Percentiles rank a stretch among this genome's conserved stretches.
phyloP scores from a whole-genome alignment of 2,888 invertebrate species.

The Clistopyga incitator region DNA sequence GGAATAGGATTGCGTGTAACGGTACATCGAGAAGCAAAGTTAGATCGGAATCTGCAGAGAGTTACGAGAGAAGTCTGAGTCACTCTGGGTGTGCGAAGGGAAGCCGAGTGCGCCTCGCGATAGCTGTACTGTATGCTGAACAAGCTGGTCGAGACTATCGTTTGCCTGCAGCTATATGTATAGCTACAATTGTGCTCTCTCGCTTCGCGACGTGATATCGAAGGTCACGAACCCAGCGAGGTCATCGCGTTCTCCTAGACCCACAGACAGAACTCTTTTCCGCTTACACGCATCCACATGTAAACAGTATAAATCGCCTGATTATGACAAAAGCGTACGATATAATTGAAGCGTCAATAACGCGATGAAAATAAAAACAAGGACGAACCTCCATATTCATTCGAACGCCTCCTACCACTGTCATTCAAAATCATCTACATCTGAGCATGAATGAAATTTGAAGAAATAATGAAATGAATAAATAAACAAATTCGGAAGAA shows the following conservation, averaged over 20 bases:
- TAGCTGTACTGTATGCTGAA: conserved; percentile 37
- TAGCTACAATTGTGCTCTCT: neutral
- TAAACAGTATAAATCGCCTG: neutral
- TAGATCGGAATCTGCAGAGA: conserved; percentile 53
- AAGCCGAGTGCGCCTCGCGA: conserved; percentile 1
- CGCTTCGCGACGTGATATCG: conserved; percentile 35
- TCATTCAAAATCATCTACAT: too few relatives aligned
- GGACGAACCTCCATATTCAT: neutral
- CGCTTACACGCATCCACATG: conserved; percentile 4
- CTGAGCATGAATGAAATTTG: neutral
- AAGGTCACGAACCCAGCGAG: conserved; percentile 42
- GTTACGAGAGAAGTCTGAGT: conserved; percentile 40
- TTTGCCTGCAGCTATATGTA: neutral
- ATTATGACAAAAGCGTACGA: neutral
- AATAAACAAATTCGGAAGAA: neutral
- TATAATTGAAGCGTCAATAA: too few relatives aligned
- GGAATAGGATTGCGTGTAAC: conserved; percentile 46
- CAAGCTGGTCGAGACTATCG: conserved; percentile 9
- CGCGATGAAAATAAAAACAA: neutral
- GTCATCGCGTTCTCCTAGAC: conserved; percentile 12
- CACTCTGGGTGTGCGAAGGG: conserved; percentile 9
- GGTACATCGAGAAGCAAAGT: conserved; percentile 40
- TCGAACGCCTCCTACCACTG: neutral
- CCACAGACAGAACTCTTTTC: neutral
- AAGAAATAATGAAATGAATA: too few relatives aligned